These are phyloP conservation scores for Cyclura pinguis DNA, from an alignment of 2,797 vertebrate species.

Conservation along the genomic window DNA sequence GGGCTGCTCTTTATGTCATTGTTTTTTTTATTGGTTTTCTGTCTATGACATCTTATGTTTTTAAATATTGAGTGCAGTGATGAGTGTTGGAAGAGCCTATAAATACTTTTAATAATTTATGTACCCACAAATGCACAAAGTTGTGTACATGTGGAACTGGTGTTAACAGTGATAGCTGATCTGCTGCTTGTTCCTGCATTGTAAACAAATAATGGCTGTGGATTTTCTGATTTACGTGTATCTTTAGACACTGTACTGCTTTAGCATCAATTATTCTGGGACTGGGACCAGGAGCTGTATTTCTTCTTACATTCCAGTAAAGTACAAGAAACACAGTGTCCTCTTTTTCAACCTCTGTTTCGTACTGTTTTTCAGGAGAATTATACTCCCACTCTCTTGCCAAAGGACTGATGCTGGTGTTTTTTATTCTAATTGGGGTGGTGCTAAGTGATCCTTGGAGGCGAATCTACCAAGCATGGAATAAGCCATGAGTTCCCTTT, in stretches of 20 bases:
- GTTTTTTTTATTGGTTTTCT: neutral
- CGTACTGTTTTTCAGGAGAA: slow-evolving; percentile 82
- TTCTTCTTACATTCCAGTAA: neutral
- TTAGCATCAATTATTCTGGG: neutral
- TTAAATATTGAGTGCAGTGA: neutral
- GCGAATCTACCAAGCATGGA: slow-evolving; percentile 80
- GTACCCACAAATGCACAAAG: neutral
- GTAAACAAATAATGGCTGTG: neutral
- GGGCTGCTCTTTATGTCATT: neutral
- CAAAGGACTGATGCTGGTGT: slow-evolving; percentile 87
- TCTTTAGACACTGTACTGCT: neutral
- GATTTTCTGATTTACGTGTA: neutral
- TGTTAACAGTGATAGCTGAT: neutral
- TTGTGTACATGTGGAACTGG: neutral
- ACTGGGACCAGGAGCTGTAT: neutral
- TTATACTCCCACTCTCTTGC: slow-evolving; percentile 86
- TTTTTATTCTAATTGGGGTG: slow-evolving; percentile 80
- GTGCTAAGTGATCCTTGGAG: slow-evolving; percentile 86
- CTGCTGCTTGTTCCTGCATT: neutral
- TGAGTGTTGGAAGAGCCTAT: neutral
- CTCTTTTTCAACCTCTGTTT: neutral
- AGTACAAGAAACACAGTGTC: neutral
- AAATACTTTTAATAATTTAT: neutral
- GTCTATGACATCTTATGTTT: neutral
- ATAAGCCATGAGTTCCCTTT: slow-evolving; percentile 16